A percentile compares a stretch with the other conserved stretches of the same genome.
These are phyloP conservation scores for Anadara kagoshimensis DNA, from an alignment of 1,140 invertebrate genomes.

Conservation along the genomic window DNA sequence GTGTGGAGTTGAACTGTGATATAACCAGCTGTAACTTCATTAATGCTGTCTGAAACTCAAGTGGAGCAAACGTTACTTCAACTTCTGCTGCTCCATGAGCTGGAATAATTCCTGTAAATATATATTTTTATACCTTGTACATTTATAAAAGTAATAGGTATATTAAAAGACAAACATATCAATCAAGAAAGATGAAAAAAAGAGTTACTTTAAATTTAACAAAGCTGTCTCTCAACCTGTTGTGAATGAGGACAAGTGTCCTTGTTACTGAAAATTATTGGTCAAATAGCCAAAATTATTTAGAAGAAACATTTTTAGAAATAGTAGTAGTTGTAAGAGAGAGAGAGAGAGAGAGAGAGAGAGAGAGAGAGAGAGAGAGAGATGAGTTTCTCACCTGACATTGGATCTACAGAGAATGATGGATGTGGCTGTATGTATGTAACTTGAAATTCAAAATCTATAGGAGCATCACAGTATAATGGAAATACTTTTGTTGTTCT, in stretches of 20 bases:
- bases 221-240: too few species aligned
- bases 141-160: too few species aligned
- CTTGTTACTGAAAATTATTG: too few species aligned
- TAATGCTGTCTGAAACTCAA: slow-evolving; percentile 69
- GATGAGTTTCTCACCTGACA: slow-evolving; percentile 59
- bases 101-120: slow-evolving; percentile 68
- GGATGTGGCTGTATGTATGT: slow-evolving; percentile 67
- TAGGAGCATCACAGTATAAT: slow-evolving; percentile 68
- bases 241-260: too few species aligned
- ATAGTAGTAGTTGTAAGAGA: too few species aligned
- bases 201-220: too few species aligned
- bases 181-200: too few species aligned
- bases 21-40: slow-evolving; percentile 69
- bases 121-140: too few species aligned
- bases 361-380: too few species aligned
- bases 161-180: too few species aligned
- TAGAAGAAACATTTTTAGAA: too few species aligned
- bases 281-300: too few species aligned
- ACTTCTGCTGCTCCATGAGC: slow-evolving; percentile 68
- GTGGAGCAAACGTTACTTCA: slow-evolving; percentile 69
- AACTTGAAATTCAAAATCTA: slow-evolving; percentile 73
- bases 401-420: slow-evolving; percentile 69
- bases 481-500: slow-evolving; percentile 64
- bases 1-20: slow-evolving; percentile 72
- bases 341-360: not conserved